Base-by-base conservation (phyloP, 2,888 invertebrate genomes). In the Ametastegia equiseti region DNA sequence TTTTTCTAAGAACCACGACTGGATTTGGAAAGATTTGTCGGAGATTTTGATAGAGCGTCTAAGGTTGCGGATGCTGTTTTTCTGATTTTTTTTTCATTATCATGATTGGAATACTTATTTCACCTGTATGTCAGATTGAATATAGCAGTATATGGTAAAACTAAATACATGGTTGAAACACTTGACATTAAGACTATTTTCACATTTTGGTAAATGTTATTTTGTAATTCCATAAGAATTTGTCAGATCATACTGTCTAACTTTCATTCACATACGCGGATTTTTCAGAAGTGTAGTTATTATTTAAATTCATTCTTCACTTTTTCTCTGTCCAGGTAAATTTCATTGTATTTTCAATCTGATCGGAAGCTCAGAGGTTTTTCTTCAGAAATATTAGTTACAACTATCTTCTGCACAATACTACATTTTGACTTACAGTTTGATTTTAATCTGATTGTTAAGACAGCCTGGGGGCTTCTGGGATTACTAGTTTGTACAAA, bases 401-500 rank as follows among this genome's bases (percentile, higher is more conserved):
- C 54, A 23, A 75, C 19, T 57, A 50, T 75, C 36, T 75, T 75
- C 75, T 75, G 75, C 75, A 75, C 75, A 75, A 75, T 75, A 75
- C 54, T 36, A 54, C 50, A 75, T 36, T 13, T 75, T 57, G 45
- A 42, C 45, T 45, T 47, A 45, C 57, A 75, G 71, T 75, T 75
- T 13, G 19, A 13, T 33, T 71, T 71, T 5, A 47, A 45, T 71
- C 11, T n/a, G 36, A 39, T 47, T 67, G 7, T 45, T 7, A 45
- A n/a, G n/a, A n/a, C 71, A 27, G 7, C n/a, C 30, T 47, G 36
- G 36, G 30, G 36, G 30, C 27, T 42, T 36, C 5, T 54, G 36
- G 60, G 63, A 39, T 42, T 15, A 78, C 15, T 30, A 78, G 13
- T 57, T 87, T 84, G 86, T 86, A 86, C 84, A 86, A 85, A 83